Evolutionary conservation across 2,113 vertebrate species (phyloP).

Genomic region (Aspidoscelis tigris): DNA sequence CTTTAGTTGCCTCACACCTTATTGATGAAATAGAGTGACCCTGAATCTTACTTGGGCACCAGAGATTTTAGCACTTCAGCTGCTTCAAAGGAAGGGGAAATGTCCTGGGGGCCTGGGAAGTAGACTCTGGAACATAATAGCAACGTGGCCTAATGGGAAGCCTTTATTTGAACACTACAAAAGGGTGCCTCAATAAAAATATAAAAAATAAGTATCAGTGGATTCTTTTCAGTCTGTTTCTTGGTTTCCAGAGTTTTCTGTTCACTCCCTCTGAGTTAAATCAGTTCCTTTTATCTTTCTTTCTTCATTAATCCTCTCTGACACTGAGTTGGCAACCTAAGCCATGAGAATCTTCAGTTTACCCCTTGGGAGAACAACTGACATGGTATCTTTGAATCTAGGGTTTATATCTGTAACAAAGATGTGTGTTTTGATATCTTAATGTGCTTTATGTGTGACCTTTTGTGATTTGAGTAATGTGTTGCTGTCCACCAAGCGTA

Average conservation of each 20-base stretch:
- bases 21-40: too few species aligned
- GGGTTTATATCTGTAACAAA: conserved; percentile 37
- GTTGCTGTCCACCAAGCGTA: background rate
- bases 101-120: too few species aligned
- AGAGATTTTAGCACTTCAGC: too few species aligned
- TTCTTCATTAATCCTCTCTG: conserved; percentile 45
- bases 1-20: too few species aligned
- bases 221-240: background rate
- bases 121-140: too few species aligned
- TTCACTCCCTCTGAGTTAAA: conserved; percentile 9
- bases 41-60: too few species aligned
- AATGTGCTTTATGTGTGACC: conserved; percentile 10
- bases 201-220: background rate
- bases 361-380: conserved; percentile 31
- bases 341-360: background rate
- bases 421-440: conserved; percentile 26
- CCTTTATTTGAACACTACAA: background rate
- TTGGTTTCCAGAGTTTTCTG: background rate
- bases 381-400: conserved; percentile 4
- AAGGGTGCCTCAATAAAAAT: background rate
- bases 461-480: conserved; percentile 28
- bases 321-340: conserved; percentile 38
- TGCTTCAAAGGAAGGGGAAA: too few species aligned
- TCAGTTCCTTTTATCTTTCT: conserved; percentile 11
- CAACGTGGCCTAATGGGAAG: background rate